Evolutionary conservation across 2,888 invertebrate species (phyloP).

Genomic region (Mongoloraphidia duomilia): DNA sequence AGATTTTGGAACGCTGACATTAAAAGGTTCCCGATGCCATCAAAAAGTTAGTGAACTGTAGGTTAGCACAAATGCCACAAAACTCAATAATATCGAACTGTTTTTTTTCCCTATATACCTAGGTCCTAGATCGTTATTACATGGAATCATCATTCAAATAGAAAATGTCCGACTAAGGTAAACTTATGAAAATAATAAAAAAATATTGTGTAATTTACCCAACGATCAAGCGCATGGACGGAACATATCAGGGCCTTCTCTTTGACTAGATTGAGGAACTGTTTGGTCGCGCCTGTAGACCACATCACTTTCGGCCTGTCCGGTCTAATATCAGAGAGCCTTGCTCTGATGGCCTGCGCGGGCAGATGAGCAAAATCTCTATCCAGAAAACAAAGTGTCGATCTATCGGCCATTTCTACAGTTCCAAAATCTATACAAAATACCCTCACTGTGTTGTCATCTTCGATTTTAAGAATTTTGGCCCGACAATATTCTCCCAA

Average conservation of each 20-base stretch:
- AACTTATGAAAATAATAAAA: too few relatives aligned
- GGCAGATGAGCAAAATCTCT: conserved; percentile 30
- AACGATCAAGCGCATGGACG: too few relatives aligned
- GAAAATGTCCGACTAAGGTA: too few relatives aligned
- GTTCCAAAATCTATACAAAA: conserved; percentile 45
- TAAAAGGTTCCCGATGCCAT: too few relatives aligned
- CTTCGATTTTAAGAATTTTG: conserved; percentile 30
- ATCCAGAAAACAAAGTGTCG: conserved; percentile 26
- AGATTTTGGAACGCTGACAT: too few relatives aligned
- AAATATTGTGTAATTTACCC: too few relatives aligned
- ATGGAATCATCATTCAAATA: too few relatives aligned
- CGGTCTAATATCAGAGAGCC: conserved; percentile 34
- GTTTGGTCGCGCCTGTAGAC: conserved; percentile 23
- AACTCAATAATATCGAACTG: too few relatives aligned
- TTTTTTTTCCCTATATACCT: too few relatives aligned
- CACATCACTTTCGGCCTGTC: conserved; percentile 30
- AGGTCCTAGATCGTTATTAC: too few relatives aligned
- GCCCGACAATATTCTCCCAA: conserved; percentile 38
- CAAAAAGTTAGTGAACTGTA: too few relatives aligned
- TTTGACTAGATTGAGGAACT: neutral
- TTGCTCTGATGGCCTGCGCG: conserved; percentile 36
- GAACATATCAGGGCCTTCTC: neutral
- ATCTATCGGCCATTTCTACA: conserved; percentile 27
- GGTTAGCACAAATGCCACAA: too few relatives aligned
- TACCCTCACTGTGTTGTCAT: conserved; percentile 34